Base-by-base conservation (phyloP, 1,140 invertebrate species). In the Parasteatoda tepidariorum region DNA sequence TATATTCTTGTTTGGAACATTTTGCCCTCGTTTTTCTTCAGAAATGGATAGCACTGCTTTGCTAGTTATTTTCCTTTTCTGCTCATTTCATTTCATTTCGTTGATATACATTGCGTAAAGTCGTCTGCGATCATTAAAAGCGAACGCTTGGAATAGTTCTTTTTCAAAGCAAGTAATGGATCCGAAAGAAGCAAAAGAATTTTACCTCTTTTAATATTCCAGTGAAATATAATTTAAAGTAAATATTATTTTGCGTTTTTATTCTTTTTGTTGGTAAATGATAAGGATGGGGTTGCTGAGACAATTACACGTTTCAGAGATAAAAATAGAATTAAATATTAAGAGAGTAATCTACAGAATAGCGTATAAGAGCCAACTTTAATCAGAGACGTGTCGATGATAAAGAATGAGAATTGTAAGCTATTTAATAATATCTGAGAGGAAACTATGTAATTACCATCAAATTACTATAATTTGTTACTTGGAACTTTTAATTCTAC, bases 71-170 rank as follows among this genome's bases (percentile, higher is more conserved):
- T 59, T 9, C n/a, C n/a, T 22, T n/a, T 24, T 59, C 18, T 59
- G 9, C 24, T 59, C 57, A n/a, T 59, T 59, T 59, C 57, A 26
- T 59, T 59, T 59, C 57, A 59, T 59, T 59, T 59, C 57, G 24
- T 22, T 59, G 57, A 26, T 59, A 59, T 22, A 59, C 9, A 22
- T 22, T 59, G 57, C 24, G 9, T 13, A 59, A 59, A 26, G 18
- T 59, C 38, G 38, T 48, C 38, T 48, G n/a, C n/a, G 24, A 24
- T 59, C 57, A 59, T 59, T 59, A 59, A 59, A 59, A 26, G 24
- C 41, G 18, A 48, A 18, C 11, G 41, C 38, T 48, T 18, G 38
- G 38, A 48, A 48, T 48, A 48, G 9, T 48, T 48, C 38, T 48
- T 48, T 48, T 18, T 9, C 9, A 9, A 18, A 13, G 38, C 9